phyloP scores from a whole-genome alignment of 2,113 vertebrate species.

The Lutjanus erythropterus region DNA sequence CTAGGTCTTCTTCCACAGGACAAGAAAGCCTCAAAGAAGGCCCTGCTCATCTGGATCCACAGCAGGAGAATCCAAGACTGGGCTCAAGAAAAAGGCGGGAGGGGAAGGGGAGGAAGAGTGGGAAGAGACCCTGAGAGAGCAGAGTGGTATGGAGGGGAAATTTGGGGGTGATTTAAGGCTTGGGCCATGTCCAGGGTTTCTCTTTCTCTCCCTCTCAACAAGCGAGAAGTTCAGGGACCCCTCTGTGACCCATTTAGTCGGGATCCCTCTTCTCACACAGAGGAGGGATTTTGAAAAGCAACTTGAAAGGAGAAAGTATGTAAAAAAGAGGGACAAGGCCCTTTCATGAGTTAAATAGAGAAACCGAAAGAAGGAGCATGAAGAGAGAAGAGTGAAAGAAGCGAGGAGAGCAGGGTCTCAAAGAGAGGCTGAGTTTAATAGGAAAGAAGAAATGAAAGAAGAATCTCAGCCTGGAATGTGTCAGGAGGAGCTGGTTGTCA shows the following conservation, averaged over 20 bases:
- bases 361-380: conserved; percentile 9
- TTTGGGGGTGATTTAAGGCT: conserved; percentile 60
- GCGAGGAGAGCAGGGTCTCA: conserved; percentile 1
- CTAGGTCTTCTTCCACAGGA: not conserved
- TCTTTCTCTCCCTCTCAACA: conserved; percentile 11
- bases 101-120: conserved; percentile 7
- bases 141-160: conserved; percentile 28
- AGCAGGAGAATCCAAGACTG: conserved; percentile 51
- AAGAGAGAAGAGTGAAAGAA: conserved; percentile 13
- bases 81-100: not conserved
- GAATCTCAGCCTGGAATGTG: conserved; percentile 47
- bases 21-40: conserved; percentile 7
- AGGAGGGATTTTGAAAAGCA: conserved; percentile 32
- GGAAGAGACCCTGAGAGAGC: conserved; percentile 20
- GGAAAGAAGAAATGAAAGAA: not conserved
- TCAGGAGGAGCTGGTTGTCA: conserved; percentile 48
- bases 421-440: conserved; percentile 40
- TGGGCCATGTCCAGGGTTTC: conserved; percentile 50
- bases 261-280: conserved; percentile 45
- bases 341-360: conserved; percentile 43
- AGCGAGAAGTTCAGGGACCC: conserved; percentile 54
- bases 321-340: not conserved
- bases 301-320: conserved; percentile 33
- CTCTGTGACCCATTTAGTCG: conserved; percentile 55
- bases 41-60: conserved; percentile 66